Evolutionary conservation across 2,113 vertebrate genomes (phyloP), one percentile per base, ranked within the genome.

Genomic region (Rhinogobius similis): DNA sequence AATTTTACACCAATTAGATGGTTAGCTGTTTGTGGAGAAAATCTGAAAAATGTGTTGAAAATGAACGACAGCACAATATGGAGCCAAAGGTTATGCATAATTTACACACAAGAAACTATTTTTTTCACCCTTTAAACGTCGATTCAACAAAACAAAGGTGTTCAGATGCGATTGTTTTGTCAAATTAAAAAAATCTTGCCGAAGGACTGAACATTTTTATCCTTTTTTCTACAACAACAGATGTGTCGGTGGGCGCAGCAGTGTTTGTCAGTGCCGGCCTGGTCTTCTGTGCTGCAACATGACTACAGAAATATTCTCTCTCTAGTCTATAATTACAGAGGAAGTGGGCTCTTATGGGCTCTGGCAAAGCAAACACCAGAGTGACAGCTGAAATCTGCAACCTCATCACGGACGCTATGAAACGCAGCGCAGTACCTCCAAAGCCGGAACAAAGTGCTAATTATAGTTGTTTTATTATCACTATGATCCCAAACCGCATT

Each of bases 401-500:
- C 55, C 55, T 58, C 55, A 27, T 58, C 55, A 58, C 55, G 14
- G 55, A 27, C 13, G 26, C 55, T 29, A 29, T 29, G 26, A 58
- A 58, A 58, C 20, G 6, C 55, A 18, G 38, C 58, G 21, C 58
- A 61, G 18, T 21, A 10, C 29, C 58, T 61, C 27, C 27, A 21
- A 36, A 61, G 29, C 32, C 8, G 32, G 18, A 61, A 61, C 32
- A 61, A 61, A 36, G 58, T 61, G 29, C 58, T 36, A 58, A 61
- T 61, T 61, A 61, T n/a, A 61, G 29, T 61, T 36, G 58, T 61
- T 61, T 61, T 58, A 58, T 29, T 58, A 58, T 29, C 29, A 61
- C 58, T 38, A 12, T 20, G 29, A 36, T 38, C 58, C 58, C 32
- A 61, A 61, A 61, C 58, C 58, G 32, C 58, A 61, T 9, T 18